phyloP scores from a whole-genome alignment of 1,140 invertebrate species.

The Drosophila aff. region DNA sequence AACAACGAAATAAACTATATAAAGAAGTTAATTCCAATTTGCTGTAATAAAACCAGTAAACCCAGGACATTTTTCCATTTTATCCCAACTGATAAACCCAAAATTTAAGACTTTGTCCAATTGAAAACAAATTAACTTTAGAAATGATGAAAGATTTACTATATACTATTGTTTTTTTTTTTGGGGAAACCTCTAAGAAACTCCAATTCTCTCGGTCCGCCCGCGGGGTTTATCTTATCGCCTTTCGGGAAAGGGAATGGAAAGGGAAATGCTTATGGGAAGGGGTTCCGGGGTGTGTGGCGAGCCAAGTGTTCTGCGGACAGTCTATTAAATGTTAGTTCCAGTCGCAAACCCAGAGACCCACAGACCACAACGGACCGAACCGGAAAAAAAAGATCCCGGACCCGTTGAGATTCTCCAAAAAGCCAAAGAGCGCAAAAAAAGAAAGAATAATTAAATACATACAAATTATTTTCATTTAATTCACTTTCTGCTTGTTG shows the following conservation, averaged over 20 bases:
- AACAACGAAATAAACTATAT: neutral
- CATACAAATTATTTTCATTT: conserved; percentile 25
- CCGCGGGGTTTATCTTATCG: conserved; percentile 42
- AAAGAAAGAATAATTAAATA: conserved; percentile 16
- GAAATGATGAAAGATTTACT: neutral
- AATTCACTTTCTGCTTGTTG: conserved; percentile 29
- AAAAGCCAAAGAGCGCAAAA: conserved; percentile 4
- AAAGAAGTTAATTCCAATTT: too few species aligned
- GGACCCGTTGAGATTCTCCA: conserved; percentile 26
- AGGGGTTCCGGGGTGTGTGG: neutral
- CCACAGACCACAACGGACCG: conserved; percentile 20
- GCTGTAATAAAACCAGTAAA: neutral
- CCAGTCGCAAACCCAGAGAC: conserved; percentile 28
- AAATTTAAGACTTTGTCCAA: too few species aligned
- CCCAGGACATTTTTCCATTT: neutral
- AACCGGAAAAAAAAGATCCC: conserved; percentile 15
- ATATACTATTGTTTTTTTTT: neutral
- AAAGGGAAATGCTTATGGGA: neutral
- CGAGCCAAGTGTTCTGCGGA: conserved; percentile 6
- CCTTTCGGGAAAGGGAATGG: conserved; percentile 2
- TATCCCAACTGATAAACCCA: neutral
- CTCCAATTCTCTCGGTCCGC: conserved; percentile 8
- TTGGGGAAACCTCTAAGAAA: conserved; percentile 4
- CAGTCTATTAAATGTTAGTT: conserved; percentile 17
- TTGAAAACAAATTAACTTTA: neutral